Evolutionary conservation across 1,140 invertebrate species (phyloP), one percentile per base, ranked within the genome.

Genomic region (Mizuhopecten yessoensis): DNA sequence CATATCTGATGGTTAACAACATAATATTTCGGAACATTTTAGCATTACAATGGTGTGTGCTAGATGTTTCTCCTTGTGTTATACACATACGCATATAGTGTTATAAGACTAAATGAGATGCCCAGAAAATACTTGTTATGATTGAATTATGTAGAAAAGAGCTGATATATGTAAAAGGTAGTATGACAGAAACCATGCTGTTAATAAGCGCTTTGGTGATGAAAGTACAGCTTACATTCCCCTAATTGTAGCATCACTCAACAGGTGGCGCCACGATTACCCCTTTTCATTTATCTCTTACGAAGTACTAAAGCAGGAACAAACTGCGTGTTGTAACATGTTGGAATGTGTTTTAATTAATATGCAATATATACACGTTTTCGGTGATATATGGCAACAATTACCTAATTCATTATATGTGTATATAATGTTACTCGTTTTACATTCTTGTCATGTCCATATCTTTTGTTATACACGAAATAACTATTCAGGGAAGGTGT

Each of bases 171-270:
- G 57, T 75, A 13, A 3, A n/a, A 75, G 57, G 57, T 75, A 29
- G n/a, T 7, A 29, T 17, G n/a, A 75, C n/a, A 75, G 57, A 29
- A 75, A 3, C 23, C 29, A 5, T 75, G 57, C 3, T 75, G 57
- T 75, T 75, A 29, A 75, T 29, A 29, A 75, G 23, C 11, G 57
- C n/a, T 75, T 29, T 75, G 23, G 5, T 2, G n/a, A 29, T n/a
- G 1, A 75, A 75, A n/a, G 57, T 75, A 75, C 57, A n/a, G 15
- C 57, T 75, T 75, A 75, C 57, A 75, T 75, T 75, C 57, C 57
- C 57, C 57, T 75, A n/a, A 75, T 75, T 75, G 11, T 75, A 29
- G 57, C 57, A 75, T 75, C 57, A n/a, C n/a, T 75, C 57, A 75
- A 75, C 57, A 75, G 57, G 57, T 75, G 57, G 57, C 57, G 57